Evolutionary conservation across 1,140 invertebrate species (phyloP).

Genomic region (Diachasma alloeum): DNA sequence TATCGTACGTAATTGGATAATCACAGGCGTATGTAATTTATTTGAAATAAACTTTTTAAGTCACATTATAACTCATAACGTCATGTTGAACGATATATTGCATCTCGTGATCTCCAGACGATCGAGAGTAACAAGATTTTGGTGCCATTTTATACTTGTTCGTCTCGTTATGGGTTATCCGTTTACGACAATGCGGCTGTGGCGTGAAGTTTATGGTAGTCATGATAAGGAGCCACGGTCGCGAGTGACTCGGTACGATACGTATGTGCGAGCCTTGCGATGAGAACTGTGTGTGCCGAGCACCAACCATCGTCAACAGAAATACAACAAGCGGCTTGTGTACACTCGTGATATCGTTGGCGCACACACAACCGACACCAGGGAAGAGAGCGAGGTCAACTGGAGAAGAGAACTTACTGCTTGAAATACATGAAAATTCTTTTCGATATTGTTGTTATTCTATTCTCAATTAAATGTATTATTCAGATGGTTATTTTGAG

Average conservation of each 20-base stretch:
- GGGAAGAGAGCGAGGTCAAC: conserved; percentile 14
- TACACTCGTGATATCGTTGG: conserved; percentile 17
- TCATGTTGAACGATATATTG: conserved; percentile 12
- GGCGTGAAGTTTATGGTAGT: conserved; percentile 22
- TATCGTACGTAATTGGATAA: not conserved
- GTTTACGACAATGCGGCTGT: conserved; percentile 31
- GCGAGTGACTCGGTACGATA: not conserved
- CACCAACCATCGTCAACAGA: conserved; percentile 11
- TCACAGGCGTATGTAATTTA: not conserved
- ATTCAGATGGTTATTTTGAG: no score
- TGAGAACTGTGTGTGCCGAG: not conserved
- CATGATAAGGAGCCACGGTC: conserved; percentile 16
- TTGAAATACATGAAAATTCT: not conserved
- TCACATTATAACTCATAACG: not conserved
- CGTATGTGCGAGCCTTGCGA: not conserved
- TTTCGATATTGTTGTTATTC: no score
- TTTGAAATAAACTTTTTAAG: not conserved
- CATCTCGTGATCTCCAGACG: conserved; percentile 1
- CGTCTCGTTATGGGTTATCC: conserved; percentile 33
- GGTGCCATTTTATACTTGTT: conserved; percentile 22
- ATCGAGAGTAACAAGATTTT: conserved; percentile 21
- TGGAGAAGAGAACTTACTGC: not conserved
- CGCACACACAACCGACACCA: not conserved
- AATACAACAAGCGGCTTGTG: not conserved
- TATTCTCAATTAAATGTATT: no score